Percentiles rank a stretch among this genome's conserved stretches.
Conservation (phyloP, 2,797 vertebrate species). For the Sarcoramphus papa region DNA sequence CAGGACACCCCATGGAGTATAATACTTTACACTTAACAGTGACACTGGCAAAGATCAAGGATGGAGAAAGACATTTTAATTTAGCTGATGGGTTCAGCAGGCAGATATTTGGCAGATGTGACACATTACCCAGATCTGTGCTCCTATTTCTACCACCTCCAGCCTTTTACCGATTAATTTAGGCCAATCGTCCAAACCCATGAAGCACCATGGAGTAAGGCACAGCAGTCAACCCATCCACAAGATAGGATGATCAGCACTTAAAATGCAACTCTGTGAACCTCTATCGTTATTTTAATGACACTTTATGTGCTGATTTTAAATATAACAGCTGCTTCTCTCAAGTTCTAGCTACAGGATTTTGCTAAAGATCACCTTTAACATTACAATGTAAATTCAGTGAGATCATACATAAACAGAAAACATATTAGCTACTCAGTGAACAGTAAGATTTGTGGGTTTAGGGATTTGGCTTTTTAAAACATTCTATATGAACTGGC, state of each 20-base stretch:
- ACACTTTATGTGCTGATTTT: conserved; percentile 35
- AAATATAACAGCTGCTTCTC: conserved; percentile 52
- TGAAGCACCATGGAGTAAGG: background rate
- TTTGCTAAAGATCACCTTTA: conserved; percentile 55
- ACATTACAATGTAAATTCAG: conserved; percentile 48
- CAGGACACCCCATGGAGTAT: background rate
- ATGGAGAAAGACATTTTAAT: conserved; percentile 16
- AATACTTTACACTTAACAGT: background rate
- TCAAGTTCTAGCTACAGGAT: background rate
- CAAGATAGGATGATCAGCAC: background rate
- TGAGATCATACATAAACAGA: conserved; percentile 24
- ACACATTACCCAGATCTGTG: background rate
- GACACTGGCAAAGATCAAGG: conserved; percentile 1
- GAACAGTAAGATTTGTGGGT: background rate
- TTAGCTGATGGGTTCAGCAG: conserved; percentile 41
- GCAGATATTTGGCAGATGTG: conserved; percentile 37
- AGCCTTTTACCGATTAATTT: conserved; percentile 2
- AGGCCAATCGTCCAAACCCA: background rate
- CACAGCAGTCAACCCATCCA: conserved; percentile 13
- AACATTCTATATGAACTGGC: background rate
- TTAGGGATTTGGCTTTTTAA: background rate
- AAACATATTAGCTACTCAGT: background rate
- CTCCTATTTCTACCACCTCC: conserved; percentile 25
- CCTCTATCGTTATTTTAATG: conserved; percentile 21
- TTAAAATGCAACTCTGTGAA: conserved; percentile 19